These are phyloP conservation scores for Odontamblyopus rebecca DNA, from an alignment of 2,797 vertebrate species.

Conservation along the genomic window DNA sequence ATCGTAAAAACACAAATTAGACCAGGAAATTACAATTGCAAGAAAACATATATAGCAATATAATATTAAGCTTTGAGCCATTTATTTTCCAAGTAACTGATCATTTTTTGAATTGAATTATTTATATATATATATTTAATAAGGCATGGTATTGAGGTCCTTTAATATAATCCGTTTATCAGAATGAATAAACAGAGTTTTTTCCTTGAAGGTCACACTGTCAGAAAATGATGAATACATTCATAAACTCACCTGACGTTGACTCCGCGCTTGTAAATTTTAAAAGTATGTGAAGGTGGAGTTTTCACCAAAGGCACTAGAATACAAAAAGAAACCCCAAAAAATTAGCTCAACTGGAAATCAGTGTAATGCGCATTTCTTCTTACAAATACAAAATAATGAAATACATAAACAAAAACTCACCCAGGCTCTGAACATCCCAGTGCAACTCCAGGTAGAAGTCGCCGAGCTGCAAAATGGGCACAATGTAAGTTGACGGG, in stretches of 20 bases:
- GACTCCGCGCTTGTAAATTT: constrained; percentile 98
- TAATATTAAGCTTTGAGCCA: too few relatives aligned
- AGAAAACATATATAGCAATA: too few relatives aligned
- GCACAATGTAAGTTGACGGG: background rate
- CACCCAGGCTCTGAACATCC: constrained; percentile 99
- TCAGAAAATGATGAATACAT: background rate
- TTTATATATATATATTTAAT: background rate
- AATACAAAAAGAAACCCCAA: constrained; percentile 9
- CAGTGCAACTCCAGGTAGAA: constrained; percentile 98
- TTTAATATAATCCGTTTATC: background rate
- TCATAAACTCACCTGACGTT: constrained; percentile 88
- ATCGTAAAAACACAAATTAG: too few relatives aligned
- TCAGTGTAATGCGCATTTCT: background rate
- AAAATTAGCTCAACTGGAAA: background rate
- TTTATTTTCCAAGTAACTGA: too few relatives aligned
- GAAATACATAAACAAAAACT: constrained; percentile 56
- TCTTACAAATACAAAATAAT: background rate
- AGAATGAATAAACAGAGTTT: background rate
- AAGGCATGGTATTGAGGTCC: background rate
- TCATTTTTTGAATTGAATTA: too few relatives aligned
- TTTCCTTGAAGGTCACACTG: background rate
- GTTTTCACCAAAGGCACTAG: constrained; percentile 85
- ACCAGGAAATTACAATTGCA: too few relatives aligned
- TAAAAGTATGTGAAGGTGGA: constrained; percentile 97
- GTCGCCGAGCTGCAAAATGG: constrained; percentile 86